These are phyloP conservation scores for Copsychus sechellarum DNA, from an alignment of 2,113 vertebrate genomes.

Conservation along the genomic window DNA sequence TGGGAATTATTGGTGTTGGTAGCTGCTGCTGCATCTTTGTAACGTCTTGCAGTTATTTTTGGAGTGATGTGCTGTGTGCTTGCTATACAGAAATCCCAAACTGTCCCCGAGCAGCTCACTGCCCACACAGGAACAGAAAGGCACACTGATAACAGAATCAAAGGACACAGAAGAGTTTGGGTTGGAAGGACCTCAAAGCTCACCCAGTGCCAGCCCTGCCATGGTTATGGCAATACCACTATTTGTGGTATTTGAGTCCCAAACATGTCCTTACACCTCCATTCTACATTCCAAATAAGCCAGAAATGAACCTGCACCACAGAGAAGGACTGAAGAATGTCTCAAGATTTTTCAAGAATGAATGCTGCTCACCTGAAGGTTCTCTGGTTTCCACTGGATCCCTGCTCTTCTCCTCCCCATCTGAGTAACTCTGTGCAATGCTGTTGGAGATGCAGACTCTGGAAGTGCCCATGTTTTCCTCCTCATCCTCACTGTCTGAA, in stretches of 20 bases:
- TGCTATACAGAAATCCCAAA: neutral
- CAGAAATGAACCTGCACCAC: neutral
- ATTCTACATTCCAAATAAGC: neutral
- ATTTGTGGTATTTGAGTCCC: neutral
- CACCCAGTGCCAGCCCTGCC: neutral
- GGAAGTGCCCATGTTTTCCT: constrained; percentile 73
- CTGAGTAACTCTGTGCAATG: constrained; percentile 75
- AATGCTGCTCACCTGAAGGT: constrained; percentile 57
- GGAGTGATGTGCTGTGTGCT: neutral
- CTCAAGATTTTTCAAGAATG: neutral
- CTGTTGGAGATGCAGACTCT: constrained; percentile 73
- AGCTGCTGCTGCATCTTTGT: neutral
- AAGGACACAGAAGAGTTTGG: neutral
- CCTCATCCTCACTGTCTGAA: constrained; percentile 96
- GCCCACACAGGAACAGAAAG: neutral
- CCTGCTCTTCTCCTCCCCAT: constrained; percentile 75
- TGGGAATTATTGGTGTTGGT: neutral
- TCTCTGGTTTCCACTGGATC: constrained; percentile 72
- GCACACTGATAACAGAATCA: neutral
- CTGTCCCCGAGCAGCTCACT: neutral
- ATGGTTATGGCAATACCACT: too few species aligned
- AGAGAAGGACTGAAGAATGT: neutral
- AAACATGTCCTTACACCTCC: neutral
- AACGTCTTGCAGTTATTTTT: neutral
- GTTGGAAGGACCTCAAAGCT: neutral